phyloP scores from a whole-genome alignment of 2,113 vertebrate species.

The Rhodinocichla rosea region DNA sequence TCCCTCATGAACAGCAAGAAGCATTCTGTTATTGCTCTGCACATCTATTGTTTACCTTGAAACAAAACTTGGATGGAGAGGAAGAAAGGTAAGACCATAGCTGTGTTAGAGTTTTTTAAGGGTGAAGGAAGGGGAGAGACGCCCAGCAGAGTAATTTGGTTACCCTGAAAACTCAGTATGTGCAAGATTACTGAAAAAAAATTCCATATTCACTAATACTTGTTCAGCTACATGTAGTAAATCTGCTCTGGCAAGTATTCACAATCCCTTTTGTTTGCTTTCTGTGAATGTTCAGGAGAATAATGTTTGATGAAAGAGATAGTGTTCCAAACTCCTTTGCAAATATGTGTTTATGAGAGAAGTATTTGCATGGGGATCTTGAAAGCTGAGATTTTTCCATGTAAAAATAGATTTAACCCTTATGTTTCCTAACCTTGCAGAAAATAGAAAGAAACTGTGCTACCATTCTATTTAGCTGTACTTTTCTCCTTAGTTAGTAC shows the following conservation, averaged over 20 bases:
- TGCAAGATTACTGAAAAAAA: neutral
- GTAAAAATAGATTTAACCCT: neutral
- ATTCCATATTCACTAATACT: neutral
- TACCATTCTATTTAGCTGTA: neutral
- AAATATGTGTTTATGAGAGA: constrained; percentile 31
- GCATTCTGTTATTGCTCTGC: neutral
- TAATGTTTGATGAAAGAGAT: constrained; percentile 35
- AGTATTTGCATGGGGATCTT: neutral
- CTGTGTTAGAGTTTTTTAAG: neutral
- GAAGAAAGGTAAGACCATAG: neutral
- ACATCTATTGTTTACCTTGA: neutral
- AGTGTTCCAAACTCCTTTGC: neutral
- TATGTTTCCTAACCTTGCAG: neutral
- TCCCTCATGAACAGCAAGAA: neutral
- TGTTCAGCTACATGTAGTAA: neutral
- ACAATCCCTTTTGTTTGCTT: constrained; percentile 20
- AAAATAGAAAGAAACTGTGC: neutral
- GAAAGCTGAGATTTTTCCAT: neutral
- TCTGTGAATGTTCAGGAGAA: neutral
- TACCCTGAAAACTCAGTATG: neutral
- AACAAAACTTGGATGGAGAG: neutral
- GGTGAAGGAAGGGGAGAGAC: neutral
- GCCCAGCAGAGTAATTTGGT: neutral
- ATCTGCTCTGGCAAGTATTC: neutral
- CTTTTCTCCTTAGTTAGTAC: neutral